phyloP scores from a whole-genome alignment of 2,113 vertebrate species.

The Oriolus oriolus region DNA sequence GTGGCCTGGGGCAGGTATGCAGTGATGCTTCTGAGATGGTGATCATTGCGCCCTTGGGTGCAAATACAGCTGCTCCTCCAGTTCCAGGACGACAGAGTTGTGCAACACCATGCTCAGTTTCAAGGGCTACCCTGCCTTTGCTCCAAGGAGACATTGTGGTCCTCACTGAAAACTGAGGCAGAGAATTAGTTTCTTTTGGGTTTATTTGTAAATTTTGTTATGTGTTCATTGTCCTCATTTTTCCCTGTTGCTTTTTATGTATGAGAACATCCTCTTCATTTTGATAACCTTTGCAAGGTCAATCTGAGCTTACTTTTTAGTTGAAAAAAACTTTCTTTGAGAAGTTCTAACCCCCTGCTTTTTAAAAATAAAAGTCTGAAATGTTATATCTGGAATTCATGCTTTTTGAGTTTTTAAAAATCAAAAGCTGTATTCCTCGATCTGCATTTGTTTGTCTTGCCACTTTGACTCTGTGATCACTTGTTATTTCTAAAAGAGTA shows the following conservation, averaged over 20 bases:
- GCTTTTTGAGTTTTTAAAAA: not conserved
- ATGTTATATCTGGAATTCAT: not conserved
- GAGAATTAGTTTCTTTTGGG: not conserved
- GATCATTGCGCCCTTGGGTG: not conserved
- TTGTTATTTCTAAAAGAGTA: not conserved
- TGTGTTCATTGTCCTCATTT: not conserved
- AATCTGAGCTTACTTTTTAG: not conserved
- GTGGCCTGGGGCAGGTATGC: not conserved
- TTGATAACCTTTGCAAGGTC: not conserved
- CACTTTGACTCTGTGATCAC: not conserved
- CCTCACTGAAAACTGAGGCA: not conserved
- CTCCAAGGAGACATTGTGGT: not conserved
- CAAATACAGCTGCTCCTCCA: not conserved
- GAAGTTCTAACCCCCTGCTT: rapidly evolving
- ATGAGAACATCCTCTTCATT: not conserved
- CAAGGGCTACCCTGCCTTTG: not conserved
- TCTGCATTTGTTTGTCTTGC: not conserved
- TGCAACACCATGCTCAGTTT: not conserved
- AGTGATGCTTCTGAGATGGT: not conserved
- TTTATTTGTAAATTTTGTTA: not conserved
- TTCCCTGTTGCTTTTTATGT: not conserved
- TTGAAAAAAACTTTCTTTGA: not conserved
- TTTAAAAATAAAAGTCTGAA: not conserved
- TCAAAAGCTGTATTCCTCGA: not conserved
- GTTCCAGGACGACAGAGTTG: not conserved